Conservation (phyloP, 1,140 invertebrate species). For the Gonatopus flavifemur region DNA sequence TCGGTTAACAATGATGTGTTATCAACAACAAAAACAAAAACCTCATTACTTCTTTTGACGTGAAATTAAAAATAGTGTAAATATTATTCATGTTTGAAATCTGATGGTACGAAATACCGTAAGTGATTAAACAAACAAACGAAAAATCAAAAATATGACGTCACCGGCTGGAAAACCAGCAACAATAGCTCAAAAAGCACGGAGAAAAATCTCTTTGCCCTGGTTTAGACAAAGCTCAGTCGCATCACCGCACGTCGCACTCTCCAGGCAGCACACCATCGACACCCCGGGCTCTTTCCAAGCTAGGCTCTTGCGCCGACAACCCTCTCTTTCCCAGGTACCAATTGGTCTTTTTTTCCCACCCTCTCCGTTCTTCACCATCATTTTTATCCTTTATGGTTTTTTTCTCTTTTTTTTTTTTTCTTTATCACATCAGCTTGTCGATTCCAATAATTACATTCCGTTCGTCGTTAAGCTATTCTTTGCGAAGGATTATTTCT, state of each 20-base stretch:
- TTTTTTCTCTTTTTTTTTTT: not conserved
- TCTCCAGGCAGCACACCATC: constrained; percentile 85
- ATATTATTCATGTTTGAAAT: too few relatives aligned
- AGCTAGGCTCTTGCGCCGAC: constrained; percentile 64
- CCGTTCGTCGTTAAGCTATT: too few relatives aligned
- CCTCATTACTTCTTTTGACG: too few relatives aligned
- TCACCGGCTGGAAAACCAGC: constrained; percentile 59
- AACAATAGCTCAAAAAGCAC: constrained; percentile 66
- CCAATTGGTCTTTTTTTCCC: constrained; percentile 11
- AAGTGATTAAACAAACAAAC: too few relatives aligned
- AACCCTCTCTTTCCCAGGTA: constrained; percentile 64
- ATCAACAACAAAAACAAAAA: too few relatives aligned
- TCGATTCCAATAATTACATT: too few relatives aligned
- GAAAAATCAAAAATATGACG: too few relatives aligned
- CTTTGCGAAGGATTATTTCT: too few relatives aligned
- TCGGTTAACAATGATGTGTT: too few relatives aligned
- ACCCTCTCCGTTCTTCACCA: constrained; percentile 4
- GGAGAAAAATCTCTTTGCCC: constrained; percentile 83
- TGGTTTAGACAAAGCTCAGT: constrained; percentile 84
- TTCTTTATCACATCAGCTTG: too few relatives aligned
- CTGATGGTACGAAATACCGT: too few relatives aligned
- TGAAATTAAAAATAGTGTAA: too few relatives aligned
- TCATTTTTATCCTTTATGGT: not conserved
- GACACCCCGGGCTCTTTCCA: constrained; percentile 83
- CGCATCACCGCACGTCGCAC: constrained; percentile 66